A percentile compares a stretch with the other conserved stretches of the same genome.
Conservation (phyloP, 1,140 invertebrate genomes). For the Subanguina moxae region DNA sequence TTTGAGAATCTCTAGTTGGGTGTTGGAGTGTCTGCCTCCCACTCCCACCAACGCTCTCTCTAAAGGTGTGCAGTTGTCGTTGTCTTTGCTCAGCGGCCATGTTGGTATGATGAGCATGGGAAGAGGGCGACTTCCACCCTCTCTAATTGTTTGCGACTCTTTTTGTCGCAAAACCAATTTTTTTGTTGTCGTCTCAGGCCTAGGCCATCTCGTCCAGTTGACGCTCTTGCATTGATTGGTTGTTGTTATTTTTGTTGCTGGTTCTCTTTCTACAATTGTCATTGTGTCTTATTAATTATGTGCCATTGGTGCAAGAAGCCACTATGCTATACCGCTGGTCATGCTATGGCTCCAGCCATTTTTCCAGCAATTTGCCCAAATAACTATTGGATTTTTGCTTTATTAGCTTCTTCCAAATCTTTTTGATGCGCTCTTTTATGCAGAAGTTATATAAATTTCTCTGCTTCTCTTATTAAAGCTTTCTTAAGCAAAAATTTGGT, state of each 20-base stretch:
- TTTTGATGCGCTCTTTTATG: too few species aligned
- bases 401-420: too few species aligned
- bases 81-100: not conserved
- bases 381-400: too few species aligned
- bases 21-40: constrained; percentile 4
- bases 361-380: too few species aligned
- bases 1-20: not conserved
- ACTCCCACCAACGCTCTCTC: not conserved
- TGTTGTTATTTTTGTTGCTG: not conserved
- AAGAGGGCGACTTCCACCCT: not conserved
- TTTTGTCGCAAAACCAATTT: constrained; percentile 1
- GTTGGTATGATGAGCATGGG: not conserved
- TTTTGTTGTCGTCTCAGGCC: not conserved
- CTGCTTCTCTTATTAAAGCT: too few species aligned
- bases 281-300: too few species aligned
- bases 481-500: too few species aligned
- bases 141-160: not conserved
- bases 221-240: not conserved
- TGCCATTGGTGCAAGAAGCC: too few species aligned
- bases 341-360: too few species aligned
- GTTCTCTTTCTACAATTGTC: not conserved
- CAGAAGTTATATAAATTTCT: too few species aligned
- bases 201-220: not conserved
- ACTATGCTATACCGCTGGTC: too few species aligned
- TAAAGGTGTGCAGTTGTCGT: not conserved